Base-by-base conservation (phyloP, 2,113 vertebrate genomes). In the Otocyon megalotis region DNA sequence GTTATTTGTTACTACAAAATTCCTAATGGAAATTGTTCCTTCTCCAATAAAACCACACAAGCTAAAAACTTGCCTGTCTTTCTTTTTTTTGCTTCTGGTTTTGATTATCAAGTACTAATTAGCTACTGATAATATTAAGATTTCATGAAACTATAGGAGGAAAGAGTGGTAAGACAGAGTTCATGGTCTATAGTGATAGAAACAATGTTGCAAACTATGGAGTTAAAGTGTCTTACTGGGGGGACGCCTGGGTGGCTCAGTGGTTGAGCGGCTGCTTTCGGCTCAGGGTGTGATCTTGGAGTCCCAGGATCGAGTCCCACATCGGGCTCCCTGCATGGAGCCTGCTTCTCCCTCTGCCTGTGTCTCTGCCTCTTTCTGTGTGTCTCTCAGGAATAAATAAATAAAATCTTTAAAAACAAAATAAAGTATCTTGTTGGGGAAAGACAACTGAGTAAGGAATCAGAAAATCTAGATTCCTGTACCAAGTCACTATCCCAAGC, bases 1-100 rank as follows among this genome's bases (percentile, higher is more conserved):
- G 93, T 56, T 83, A 83, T 62, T 84, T 94, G 84, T 92, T 83
- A 93, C 53, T 91, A 37, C 4, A 95, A 84, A 96, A 93, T 54
- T 76, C 62, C 69, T 56, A 87, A 71, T 50, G 24, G 50, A 94
- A 90, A 85, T 58, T 76, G 67, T 86, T 74, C 22, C 32, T n/a
- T 90, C 32, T 80, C 20, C 91, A 8, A 80, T 35, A 84, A 84
- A 95, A 94, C n/a, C 74, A 5, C 12, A 85, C 32, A 95, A 90
- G 62, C 35, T 91, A 88, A 89, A 37, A 96, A 81, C 50, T 43
- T 92, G 65, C 30, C 84, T 63, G 24, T 96, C 81, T 82, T 94
- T 92, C 30, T n/a, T 97, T 7, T 43, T 85, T 94, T 93, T 90
- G 43, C 43, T 86, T 96, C 79, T 82, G 53, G 37, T 74, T 89